Base-by-base conservation (phyloP, 2,888 invertebrate genomes). In the Linnaemya tessellans region DNA sequence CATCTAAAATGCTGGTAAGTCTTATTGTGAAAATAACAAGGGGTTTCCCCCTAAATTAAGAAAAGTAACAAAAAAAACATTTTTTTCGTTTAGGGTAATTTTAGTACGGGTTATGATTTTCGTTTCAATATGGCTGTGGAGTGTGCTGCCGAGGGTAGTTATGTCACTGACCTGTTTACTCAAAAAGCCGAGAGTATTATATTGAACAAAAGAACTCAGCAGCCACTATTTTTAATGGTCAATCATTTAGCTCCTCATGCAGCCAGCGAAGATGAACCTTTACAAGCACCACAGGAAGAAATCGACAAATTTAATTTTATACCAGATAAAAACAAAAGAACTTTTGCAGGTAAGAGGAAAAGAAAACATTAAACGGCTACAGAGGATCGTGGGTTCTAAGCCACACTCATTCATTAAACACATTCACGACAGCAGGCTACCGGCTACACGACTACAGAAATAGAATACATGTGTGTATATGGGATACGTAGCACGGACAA, bases 161-260 rank as follows among this genome's bases (percentile, higher is more conserved):
- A 97, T 89, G 93, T 96, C 11, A 97, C 97, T 0, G 95, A 96
- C 88, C 89, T 96, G 46, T 94, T 96, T 84, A 95, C 95, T 0
- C 90, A 93, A 15, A 95, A 96, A 89, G 95, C 96, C 0, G 93
- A 94, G 54, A 93, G 93, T 70, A 93, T 96, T 3, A 96, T 96
- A 74, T 90, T 91, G 8, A 89, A 91, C 0, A 96, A 88, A 68
- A 88, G 3, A 86, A 88, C 0, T 2, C 20, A 60, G 3, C 91
- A 90, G 11, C 97, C 98, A 0, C 92, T 98, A 80, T 97, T 97
- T 89, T 92, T 98, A 85, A 95, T 97, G 92, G 89, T 98, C 60
- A 94, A 95, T 0, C 97, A 98, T 91, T 93, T 95, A 60, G 97
- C 97, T 0, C 95, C 96, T 0, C 98, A 98, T 90, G 94, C 96